Evolutionary conservation across 1,140 invertebrate genomes (phyloP).

Genomic region (Coboldia fuscipes): DNA sequence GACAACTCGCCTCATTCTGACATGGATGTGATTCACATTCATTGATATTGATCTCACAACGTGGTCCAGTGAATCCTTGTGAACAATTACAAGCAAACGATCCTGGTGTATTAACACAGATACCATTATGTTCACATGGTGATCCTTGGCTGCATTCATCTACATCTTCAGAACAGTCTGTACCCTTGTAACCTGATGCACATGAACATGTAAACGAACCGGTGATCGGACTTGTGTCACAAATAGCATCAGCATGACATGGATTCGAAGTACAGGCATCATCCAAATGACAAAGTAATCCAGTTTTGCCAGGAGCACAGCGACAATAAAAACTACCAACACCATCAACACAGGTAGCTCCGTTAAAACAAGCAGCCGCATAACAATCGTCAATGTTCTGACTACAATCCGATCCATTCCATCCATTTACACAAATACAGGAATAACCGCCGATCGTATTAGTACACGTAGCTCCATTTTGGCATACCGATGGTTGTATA

Average conservation of each 20-base stretch:
- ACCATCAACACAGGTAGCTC: conserved; percentile 86
- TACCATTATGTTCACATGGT: conserved; percentile 79
- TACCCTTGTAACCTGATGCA: conserved; percentile 71
- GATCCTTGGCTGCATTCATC: conserved; percentile 88
- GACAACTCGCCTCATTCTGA: conserved; percentile 80
- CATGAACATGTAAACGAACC: conserved; percentile 88
- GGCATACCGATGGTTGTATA: conserved; percentile 59
- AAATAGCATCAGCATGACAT: conserved; percentile 80
- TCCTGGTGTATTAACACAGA: conserved; percentile 86
- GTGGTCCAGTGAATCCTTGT: conserved; percentile 73
- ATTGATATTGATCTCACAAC: conserved; percentile 83
- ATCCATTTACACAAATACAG: conserved; percentile 93
- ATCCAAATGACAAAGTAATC: conserved; percentile 82
- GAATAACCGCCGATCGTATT: conserved; percentile 76
- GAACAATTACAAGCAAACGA: conserved; percentile 84
- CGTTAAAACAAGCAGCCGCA: conserved; percentile 84
- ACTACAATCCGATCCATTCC: conserved; percentile 77
- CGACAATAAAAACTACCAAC: conserved; percentile 89
- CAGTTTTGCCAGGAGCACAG: conserved; percentile 87
- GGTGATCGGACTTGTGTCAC: conserved; percentile 88
- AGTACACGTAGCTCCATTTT: conserved; percentile 87
- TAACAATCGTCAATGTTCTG: conserved; percentile 88
- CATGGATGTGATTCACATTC: conserved; percentile 90
- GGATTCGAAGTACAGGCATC: conserved; percentile 94
- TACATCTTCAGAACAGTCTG: conserved; percentile 82